A percentile compares a stretch with the other conserved stretches of the same genome.
Evolutionary conservation across 2,888 invertebrate species (phyloP).

Genomic region (Caenorhabditis plicata): DNA sequence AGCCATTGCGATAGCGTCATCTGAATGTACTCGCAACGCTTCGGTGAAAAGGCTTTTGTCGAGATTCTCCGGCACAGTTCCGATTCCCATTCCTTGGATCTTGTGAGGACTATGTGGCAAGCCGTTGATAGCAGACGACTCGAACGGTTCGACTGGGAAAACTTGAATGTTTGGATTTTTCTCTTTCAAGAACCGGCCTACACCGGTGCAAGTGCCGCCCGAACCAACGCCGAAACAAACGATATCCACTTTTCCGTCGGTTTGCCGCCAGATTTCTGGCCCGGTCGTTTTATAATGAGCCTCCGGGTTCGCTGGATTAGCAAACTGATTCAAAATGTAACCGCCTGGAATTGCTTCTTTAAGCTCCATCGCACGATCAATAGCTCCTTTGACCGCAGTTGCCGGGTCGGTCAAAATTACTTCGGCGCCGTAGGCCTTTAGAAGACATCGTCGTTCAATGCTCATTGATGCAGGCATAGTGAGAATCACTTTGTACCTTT

Average conservation of each 20-base stretch:
- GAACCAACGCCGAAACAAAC: conserved; percentile 61
- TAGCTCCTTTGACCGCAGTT: conserved; percentile 51
- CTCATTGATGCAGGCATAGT: conserved; percentile 63
- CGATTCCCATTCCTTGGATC: conserved; percentile 59
- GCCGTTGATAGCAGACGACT: conserved; percentile 55
- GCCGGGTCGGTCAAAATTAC: conserved; percentile 59
- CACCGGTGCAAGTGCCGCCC: conserved; percentile 57
- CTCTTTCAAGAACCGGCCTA: conserved; percentile 54
- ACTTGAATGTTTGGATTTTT: conserved; percentile 52
- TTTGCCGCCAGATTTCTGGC: conserved; percentile 65
- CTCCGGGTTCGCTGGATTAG: conserved; percentile 57
- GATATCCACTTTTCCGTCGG: conserved; percentile 59
- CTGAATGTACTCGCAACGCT: conserved; percentile 47
- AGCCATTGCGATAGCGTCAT: conserved; percentile 61
- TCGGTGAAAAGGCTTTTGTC: conserved; percentile 51
- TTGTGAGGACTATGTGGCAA: conserved; percentile 53
- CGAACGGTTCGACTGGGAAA: conserved; percentile 56
- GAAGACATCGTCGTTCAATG: conserved; percentile 53
- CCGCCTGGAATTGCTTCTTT: conserved; percentile 47
- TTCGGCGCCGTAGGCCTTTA: conserved; percentile 58
- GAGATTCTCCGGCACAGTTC: conserved; percentile 54
- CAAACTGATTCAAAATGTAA: conserved; percentile 51
- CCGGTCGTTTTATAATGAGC: conserved; percentile 64
- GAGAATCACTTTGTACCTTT: conserved; percentile 62
- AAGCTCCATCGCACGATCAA: conserved; percentile 47